Conservation (phyloP, 1,140 invertebrate species). For the Rhopalosiphum padi region DNA sequence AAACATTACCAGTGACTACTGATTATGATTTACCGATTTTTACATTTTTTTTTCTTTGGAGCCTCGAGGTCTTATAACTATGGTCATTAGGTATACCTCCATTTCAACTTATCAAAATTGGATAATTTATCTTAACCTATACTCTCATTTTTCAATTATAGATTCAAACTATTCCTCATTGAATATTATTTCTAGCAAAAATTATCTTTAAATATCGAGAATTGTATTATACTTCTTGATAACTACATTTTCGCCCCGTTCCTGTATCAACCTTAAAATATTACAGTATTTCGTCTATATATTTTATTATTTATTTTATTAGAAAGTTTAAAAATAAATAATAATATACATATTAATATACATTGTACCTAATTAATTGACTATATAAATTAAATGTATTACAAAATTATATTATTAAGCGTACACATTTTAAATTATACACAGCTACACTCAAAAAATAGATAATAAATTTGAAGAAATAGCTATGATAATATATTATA, state of each 20-base stretch:
- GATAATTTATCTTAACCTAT: not conserved
- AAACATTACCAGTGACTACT: not conserved
- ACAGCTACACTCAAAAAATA: not conserved
- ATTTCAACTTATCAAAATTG: slow-evolving; percentile 8
- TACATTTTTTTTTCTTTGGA: not conserved
- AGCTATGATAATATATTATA: not conserved
- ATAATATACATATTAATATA: not conserved
- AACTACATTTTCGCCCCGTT: not conserved
- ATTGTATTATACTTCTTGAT: not conserved
- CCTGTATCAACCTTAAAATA: not conserved
- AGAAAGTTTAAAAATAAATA: not conserved
- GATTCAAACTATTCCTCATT: not conserved
- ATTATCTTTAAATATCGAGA: not conserved
- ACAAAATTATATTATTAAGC: not conserved
- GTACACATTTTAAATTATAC: not conserved
- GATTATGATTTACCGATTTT: slow-evolving; percentile 11
- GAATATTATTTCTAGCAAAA: not conserved
- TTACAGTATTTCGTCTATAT: not conserved
- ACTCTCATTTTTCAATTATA: not conserved
- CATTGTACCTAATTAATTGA: not conserved
- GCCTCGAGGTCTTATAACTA: not conserved
- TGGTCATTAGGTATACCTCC: not conserved
- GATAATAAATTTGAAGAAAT: not conserved
- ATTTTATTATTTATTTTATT: not conserved
- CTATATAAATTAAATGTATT: not conserved